These are phyloP conservation scores for Rhinichthys klamathensis DNA, from an alignment of 2,113 vertebrate species.

Conservation along the genomic window DNA sequence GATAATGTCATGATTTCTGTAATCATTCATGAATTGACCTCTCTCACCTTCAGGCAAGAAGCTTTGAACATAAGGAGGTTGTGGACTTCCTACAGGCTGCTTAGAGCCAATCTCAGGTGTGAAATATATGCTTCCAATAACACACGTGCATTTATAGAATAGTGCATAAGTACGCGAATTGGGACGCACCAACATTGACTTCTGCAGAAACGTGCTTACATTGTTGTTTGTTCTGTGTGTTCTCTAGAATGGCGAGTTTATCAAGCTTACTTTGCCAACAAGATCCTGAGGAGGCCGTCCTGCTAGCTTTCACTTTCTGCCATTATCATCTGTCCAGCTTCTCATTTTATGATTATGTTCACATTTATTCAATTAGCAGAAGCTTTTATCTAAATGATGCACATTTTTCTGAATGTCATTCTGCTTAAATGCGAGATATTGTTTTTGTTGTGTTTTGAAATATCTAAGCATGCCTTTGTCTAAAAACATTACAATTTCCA, in stretches of 20 bases:
- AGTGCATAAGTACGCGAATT: neutral
- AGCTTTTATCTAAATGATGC: too few relatives aligned
- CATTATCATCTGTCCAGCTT: too few relatives aligned
- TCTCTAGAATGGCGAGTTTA: constrained; percentile 62
- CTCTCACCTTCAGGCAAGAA: constrained; percentile 74
- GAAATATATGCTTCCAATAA: neutral
- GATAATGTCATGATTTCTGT: neutral
- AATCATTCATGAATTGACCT: neutral
- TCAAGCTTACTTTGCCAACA: constrained; percentile 48
- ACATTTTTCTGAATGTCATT: too few relatives aligned
- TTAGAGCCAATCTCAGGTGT: constrained; percentile 64
- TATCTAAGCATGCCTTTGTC: too few relatives aligned
- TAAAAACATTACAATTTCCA: too few relatives aligned
- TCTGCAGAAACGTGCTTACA: neutral
- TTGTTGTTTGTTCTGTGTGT: constrained; percentile 30
- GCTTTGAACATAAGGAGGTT: constrained; percentile 69
- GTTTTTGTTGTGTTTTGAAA: too few relatives aligned
- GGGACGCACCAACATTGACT: neutral
- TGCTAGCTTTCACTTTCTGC: neutral
- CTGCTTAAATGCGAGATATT: too few relatives aligned
- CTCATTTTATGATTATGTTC: neutral
- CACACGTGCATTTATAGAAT: neutral
- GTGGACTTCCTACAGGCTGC: constrained; percentile 66
- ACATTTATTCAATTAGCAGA: too few relatives aligned
- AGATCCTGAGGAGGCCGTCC: constrained; percentile 54